Evolutionary conservation across 2,888 invertebrate genomes (phyloP).

Genomic region (Eulithis testata): DNA sequence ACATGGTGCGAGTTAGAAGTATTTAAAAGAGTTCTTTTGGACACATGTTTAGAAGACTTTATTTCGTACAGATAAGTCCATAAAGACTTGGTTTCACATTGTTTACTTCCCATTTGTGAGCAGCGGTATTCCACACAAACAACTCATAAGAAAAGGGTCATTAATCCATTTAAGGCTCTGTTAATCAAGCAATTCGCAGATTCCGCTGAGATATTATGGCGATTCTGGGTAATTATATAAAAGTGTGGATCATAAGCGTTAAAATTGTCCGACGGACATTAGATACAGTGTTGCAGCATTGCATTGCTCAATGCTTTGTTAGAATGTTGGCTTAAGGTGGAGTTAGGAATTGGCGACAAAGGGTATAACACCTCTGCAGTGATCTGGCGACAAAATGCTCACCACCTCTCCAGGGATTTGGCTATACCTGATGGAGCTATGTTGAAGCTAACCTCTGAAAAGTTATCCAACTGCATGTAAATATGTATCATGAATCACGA

Average conservation of each 20-base stretch:
- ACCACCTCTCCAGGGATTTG: too few species aligned
- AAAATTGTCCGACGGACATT: constrained; percentile 17
- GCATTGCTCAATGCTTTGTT: constrained; percentile 5
- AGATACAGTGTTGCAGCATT: constrained; percentile 7
- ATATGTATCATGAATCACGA: too few species aligned
- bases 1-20: too few species aligned
- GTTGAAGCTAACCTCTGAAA: too few species aligned
- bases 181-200: constrained; percentile 28
- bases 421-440: too few species aligned
- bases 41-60: too few species aligned
- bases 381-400: too few species aligned
- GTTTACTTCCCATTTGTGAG: too few species aligned
- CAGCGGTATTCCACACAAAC: too few species aligned
- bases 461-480: too few species aligned
- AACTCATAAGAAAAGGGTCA: constrained; percentile 1
- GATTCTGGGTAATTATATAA: constrained; percentile 22
- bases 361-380: background rate
- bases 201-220: constrained; percentile 5
- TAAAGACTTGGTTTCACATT: background rate
- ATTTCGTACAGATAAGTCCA: background rate
- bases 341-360: background rate
- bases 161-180: constrained; percentile 14
- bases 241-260: constrained; percentile 34
- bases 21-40: too few species aligned
- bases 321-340: constrained; percentile 17